Base-by-base conservation (phyloP, 1,140 invertebrate genomes). In the Lasioglossum albipes region DNA sequence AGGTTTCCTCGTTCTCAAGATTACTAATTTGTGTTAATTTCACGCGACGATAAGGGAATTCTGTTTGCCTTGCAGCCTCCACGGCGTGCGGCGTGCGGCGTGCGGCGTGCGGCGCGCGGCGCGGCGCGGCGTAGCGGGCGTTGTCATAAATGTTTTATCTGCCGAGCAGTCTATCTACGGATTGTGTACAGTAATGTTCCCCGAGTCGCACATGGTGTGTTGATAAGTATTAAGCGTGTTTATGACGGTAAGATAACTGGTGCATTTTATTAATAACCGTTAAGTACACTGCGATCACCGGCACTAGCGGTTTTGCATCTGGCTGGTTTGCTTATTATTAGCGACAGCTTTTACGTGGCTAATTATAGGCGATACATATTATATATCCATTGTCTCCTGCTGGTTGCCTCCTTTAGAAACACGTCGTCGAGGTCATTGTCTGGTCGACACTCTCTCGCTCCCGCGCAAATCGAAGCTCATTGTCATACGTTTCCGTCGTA, bases 191-290 rank as follows among this genome's bases (percentile, higher is more conserved):
- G 42, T 42, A 79, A 76, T 64, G 54, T 78, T 85, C 68, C 36
- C 62, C 59, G 22, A 81, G 71, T 66, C 66, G 66, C 83, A 78
- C 72, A 84, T 84, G 74, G 79, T 75, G 31, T 75, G 71, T 81
- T 75, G 85, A 88, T 87, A 79, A 87, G 79, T 70, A 52, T 65
- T 75, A 75, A 84, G 78, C 70, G 73, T 74, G 59, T 83, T 66
- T 87, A 81, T 65, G 54, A 49, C 65, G 7, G 65, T 45, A 45
- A 81, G 85, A 87, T 87, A 85, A 85, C 82, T 49, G 71, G 68
- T 18, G 61, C 74, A 86, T 87, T 86, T 84, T 87, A 88, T 87
- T 88, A 87, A 86, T 80, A 88, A 85, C 74, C 68, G 73, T 87
- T 88, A 87, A 88, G 78, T 59, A 79, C 59, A 70, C 73, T 36